These are phyloP conservation scores for Dromius quadrimaculatus DNA, from an alignment of 2,888 invertebrate genomes.

Conservation along the genomic window DNA sequence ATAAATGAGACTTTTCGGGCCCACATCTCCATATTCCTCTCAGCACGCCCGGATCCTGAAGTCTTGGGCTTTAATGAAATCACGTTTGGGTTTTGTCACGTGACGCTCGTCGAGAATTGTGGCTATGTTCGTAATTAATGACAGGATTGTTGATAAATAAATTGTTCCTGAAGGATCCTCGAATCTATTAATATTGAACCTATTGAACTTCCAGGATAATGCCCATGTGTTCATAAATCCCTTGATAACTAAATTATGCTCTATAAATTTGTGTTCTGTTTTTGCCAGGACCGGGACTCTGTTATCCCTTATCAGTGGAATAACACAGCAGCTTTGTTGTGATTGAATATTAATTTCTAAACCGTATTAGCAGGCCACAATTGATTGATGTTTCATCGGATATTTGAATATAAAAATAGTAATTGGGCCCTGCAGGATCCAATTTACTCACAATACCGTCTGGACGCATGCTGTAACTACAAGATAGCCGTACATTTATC, in stretches of 20 bases:
- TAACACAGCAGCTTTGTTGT: conserved; percentile 10
- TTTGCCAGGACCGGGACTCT: not conserved
- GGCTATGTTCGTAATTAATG: conserved; percentile 12
- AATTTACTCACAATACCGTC: no score
- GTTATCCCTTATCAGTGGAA: conserved; percentile 17
- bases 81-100: not conserved
- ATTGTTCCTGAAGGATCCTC: no score
- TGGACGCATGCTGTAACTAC: no score
- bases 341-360: conserved; percentile 21
- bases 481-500: no score
- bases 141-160: no score
- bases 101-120: not conserved
- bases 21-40: conserved; percentile 3
- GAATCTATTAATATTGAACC: no score
- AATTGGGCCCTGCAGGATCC: no score
- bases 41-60: not conserved
- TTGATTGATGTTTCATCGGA: conserved; percentile 27
- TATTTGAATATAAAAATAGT: no score
- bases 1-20: not conserved
- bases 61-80: not conserved
- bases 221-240: not conserved
- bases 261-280: not conserved
- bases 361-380: conserved; percentile 4
- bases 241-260: not conserved
- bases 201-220: no score